Base-by-base conservation (phyloP, 2,797 vertebrate species). In the Lophotriccus pileatus region DNA sequence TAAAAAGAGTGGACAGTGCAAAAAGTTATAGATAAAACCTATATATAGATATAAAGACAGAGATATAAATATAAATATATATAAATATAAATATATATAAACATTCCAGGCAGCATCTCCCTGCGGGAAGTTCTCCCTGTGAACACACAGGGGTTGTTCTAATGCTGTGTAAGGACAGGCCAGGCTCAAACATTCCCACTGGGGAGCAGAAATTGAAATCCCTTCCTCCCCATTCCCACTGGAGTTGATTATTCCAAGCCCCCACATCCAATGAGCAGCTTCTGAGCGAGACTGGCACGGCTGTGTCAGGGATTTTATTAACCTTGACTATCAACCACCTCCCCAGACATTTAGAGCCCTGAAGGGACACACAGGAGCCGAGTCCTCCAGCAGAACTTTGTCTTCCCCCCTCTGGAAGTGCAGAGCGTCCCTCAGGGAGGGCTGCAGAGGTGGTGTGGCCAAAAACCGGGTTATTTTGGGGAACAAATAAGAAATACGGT, bases 301-400 rank as follows among this genome's bases (percentile, higher is more conserved):
- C 20, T 22, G 36, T 37, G 69, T 66, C 74, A 87, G 79, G 53
- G 82, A 82, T 89, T 93, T 92, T 90, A 93, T 87, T 94, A 92
- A 94, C 64, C 67, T 59, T 90, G 88, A 82, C 49, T 83, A 79
- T 59, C 74, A 92, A 84, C 47, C 75, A 78, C 37, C 46, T 55
- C 85, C 68, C 80, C 14, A 17, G 81, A 78, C 41, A 28, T 14
- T 37, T 8, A 66, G 58, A 74, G 39, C 63, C 90, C 82, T 27
- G 58, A 14, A 75, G 72, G 83, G 87, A 58, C 59, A 32, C 27
- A 3, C 1, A 27, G 0, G 2, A 93, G 80, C 67, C 72, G 53
- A 70, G 34, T 50, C 69, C 70, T 82, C n/a, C 59, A 59, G 56
- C 59, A n/a, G 24, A 86, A 78, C 77, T 87, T 55, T 37, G 83